Conservation (phyloP, 2,888 invertebrate species). For the Drosophila mulleri region DNA sequence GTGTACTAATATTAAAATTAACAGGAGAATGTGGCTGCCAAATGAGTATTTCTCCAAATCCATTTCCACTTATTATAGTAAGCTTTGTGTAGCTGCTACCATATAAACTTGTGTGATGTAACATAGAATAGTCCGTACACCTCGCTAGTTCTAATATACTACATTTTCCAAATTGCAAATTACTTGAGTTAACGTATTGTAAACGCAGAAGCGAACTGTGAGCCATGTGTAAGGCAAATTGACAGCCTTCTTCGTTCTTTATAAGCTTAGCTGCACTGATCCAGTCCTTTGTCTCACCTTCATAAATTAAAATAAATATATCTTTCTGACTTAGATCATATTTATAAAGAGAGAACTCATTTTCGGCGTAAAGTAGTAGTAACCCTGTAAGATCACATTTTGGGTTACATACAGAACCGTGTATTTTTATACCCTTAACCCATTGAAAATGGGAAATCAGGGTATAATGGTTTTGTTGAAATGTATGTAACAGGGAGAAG, state of each 20-base stretch:
- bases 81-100: slow-evolving; percentile 85
- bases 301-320: slow-evolving; percentile 55
- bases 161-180: slow-evolving; percentile 19
- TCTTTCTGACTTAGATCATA: slow-evolving; percentile 14
- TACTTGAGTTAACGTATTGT: slow-evolving; percentile 35
- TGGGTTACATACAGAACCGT: slow-evolving; percentile 44
- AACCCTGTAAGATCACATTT: slow-evolving; percentile 1
- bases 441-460: no score
- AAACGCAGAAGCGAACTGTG: slow-evolving; percentile 88
- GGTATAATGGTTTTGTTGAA: no score
- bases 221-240: slow-evolving; percentile 88
- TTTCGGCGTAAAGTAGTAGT: slow-evolving; percentile 55
- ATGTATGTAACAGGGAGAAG: no score
- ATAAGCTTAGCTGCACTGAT: slow-evolving; percentile 87
- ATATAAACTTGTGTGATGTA: slow-evolving; percentile 86
- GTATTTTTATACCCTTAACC: no score
- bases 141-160: slow-evolving; percentile 59
- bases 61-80: slow-evolving; percentile 86
- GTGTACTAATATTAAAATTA: not conserved
- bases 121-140: slow-evolving; percentile 84
- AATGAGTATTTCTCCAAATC: slow-evolving; percentile 82
- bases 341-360: slow-evolving; percentile 51
- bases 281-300: slow-evolving; percentile 87
- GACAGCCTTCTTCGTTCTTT: slow-evolving; percentile 68
- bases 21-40: slow-evolving; percentile 71